A percentile compares a stretch with the other conserved stretches of the same genome.
Conservation (phyloP, 2,113 vertebrate genomes). For the Myanophis thanlyinensis region DNA sequence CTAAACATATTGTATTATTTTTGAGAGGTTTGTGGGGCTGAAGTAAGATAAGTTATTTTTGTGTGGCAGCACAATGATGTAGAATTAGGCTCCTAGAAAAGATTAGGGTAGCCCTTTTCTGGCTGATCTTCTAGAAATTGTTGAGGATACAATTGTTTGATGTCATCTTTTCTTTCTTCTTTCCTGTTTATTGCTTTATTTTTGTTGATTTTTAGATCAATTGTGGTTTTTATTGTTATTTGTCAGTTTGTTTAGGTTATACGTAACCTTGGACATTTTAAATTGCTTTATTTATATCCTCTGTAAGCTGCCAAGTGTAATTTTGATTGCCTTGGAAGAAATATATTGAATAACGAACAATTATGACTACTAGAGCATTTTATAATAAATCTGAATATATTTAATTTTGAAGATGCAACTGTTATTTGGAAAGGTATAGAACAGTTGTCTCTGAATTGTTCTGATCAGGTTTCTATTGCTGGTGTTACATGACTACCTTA, state of each 20-base stretch:
- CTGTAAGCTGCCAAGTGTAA: not conserved
- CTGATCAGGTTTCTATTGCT: not conserved
- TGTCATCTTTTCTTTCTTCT: not conserved
- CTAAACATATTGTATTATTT: not conserved
- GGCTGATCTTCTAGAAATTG: not conserved
- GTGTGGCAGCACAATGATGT: not conserved
- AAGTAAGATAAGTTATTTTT: not conserved
- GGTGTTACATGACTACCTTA: not conserved
- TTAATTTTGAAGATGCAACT: not conserved
- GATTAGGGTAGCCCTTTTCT: not conserved
- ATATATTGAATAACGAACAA: not conserved
- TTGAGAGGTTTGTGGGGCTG: not conserved
- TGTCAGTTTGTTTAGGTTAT: not conserved
- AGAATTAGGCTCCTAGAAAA: not conserved
- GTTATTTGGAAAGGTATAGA: not conserved
- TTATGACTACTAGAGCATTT: not conserved
- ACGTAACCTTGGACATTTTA: not conserved
- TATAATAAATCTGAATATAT: not conserved
- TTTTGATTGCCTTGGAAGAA: not conserved
- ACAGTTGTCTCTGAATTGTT: not conserved
- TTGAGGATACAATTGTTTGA: not conserved
- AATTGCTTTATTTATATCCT: not conserved
- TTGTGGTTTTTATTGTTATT: not conserved
- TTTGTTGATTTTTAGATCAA: not conserved
- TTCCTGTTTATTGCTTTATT: not conserved